Evolutionary conservation across 2,113 vertebrate genomes (phyloP).

Genomic region (Ondatra zibethicus): DNA sequence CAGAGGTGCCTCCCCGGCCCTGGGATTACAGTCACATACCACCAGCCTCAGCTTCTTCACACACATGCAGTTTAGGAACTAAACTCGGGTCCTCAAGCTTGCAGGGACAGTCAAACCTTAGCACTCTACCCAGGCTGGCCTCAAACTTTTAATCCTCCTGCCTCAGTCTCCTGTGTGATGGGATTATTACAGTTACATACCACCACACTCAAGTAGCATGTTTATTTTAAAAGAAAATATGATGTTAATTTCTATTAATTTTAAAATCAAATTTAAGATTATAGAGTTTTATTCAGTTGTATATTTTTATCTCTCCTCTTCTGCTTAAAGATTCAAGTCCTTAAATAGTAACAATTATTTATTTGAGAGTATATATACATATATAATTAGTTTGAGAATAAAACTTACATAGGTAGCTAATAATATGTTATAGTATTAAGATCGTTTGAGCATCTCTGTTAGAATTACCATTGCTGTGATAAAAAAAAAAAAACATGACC

Average conservation of each 20-base stretch:
- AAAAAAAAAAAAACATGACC: background rate
- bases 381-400: conserved; percentile 2
- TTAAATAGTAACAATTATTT: conserved; percentile 20
- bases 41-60: background rate
- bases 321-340: background rate
- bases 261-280: conserved; percentile 30
- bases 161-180: background rate
- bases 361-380: background rate
- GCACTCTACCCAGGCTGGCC: background rate
- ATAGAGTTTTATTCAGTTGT: conserved; percentile 24
- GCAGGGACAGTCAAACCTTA: too few relatives aligned
- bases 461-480: background rate
- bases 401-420: background rate
- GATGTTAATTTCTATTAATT: background rate
- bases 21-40: background rate
- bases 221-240: conserved; percentile 15
- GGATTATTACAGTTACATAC: background rate
- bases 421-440: background rate
- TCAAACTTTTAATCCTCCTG: background rate
- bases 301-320: conserved; percentile 7
- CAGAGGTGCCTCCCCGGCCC: background rate
- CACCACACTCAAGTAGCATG: background rate
- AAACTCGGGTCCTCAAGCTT: background rate
- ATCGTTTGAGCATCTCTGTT: background rate
- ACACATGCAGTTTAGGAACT: background rate